These are phyloP conservation scores for Atractosteus spatula DNA, from an alignment of 2,113 vertebrate species.

Conservation along the genomic window DNA sequence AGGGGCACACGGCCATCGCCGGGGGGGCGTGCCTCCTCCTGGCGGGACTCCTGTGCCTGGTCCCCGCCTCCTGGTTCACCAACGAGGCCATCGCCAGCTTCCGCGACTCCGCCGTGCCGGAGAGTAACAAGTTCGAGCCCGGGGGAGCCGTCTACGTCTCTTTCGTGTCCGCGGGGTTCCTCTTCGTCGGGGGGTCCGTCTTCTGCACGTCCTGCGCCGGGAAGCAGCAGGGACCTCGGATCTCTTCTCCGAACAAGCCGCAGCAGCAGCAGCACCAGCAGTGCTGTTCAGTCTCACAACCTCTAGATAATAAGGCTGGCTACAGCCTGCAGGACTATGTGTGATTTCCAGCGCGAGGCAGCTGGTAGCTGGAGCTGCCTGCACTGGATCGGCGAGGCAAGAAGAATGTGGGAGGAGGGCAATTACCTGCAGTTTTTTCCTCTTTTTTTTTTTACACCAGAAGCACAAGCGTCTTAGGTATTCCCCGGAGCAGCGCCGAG, in stretches of 20 bases:
- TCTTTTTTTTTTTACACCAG: constrained; percentile 51
- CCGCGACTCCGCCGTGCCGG: constrained; percentile 79
- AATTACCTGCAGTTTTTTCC: constrained; percentile 37
- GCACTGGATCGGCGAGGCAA: constrained; percentile 12
- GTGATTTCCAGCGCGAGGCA: constrained; percentile 51
- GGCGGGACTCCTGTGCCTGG: constrained; percentile 77
- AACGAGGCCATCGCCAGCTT: constrained; percentile 87
- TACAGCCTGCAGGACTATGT: constrained; percentile 93
- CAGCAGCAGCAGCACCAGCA: constrained; percentile 65
- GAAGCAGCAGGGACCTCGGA: constrained; percentile 67
- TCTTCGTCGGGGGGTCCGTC: constrained; percentile 80
- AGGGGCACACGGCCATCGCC: constrained; percentile 76
- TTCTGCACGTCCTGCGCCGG: constrained; percentile 83
- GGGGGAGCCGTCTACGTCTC: constrained; percentile 88
- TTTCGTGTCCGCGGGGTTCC: constrained; percentile 82
- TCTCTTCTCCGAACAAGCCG: constrained; percentile 64
- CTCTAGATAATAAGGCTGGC: constrained; percentile 69
- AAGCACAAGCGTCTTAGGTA: constrained; percentile 68
- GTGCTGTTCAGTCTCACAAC: constrained; percentile 66
- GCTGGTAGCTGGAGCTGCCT: neutral
- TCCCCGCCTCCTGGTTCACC: constrained; percentile 90
- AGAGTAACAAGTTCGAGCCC: constrained; percentile 88
- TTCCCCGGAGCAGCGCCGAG: constrained; percentile 51
- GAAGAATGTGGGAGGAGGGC: constrained; percentile 35
- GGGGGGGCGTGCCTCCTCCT: constrained; percentile 80